A percentile compares a stretch with the other conserved stretches of the same genome.
These are phyloP conservation scores for Colossoma macropomum DNA, from an alignment of 2,113 vertebrate species.

Conservation along the genomic window DNA sequence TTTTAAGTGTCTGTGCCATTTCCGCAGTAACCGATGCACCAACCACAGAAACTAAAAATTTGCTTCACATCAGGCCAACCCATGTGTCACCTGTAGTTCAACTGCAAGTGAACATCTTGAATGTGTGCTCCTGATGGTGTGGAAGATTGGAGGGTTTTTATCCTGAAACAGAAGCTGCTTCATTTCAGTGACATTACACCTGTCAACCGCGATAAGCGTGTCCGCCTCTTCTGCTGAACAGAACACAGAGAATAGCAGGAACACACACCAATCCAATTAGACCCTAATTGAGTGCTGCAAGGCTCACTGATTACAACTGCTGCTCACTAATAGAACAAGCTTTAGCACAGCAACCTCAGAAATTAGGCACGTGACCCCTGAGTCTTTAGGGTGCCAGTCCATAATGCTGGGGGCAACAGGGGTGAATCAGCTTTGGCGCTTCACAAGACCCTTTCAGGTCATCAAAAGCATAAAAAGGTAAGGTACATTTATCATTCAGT, in stretches of 20 bases:
- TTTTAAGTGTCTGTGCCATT: not conserved
- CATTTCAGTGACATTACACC: constrained; percentile 60
- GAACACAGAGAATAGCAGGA: constrained; percentile 52
- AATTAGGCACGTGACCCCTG: constrained; percentile 65
- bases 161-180: constrained; percentile 47
- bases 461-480: not conserved
- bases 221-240: constrained; percentile 65
- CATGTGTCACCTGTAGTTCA: constrained; percentile 7
- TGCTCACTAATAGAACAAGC: constrained; percentile 58
- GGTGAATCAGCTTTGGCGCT: constrained; percentile 52
- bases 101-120: not conserved
- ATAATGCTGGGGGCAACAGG: constrained; percentile 59
- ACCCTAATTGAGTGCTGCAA: constrained; percentile 74
- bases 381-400: constrained; percentile 53
- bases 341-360: constrained; percentile 55
- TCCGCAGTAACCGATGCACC: not conserved
- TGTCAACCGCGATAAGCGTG: constrained; percentile 68
- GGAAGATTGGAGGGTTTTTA: constrained; percentile 18
- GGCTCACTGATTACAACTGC: constrained; percentile 77
- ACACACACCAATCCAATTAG: constrained; percentile 74
- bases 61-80: not conserved
- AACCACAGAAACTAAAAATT: not conserved
- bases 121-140: not conserved
- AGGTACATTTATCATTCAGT: constrained; percentile 30
- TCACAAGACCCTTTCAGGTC: not conserved